These are phyloP conservation scores for Chelonus insularis DNA, from an alignment of 1,140 invertebrate species.

Conservation along the genomic window DNA sequence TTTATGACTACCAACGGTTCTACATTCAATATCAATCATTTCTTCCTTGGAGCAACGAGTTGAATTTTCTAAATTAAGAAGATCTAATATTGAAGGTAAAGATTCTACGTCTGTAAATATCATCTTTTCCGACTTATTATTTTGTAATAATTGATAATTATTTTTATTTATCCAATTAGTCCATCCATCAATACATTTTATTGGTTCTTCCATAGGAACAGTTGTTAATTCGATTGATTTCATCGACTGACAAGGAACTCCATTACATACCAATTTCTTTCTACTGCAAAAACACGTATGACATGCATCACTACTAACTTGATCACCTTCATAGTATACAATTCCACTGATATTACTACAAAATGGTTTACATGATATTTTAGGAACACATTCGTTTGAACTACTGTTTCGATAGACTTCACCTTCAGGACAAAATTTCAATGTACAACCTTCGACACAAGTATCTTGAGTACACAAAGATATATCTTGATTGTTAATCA, in stretches of 20 bases:
- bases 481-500: slow-evolving; percentile 63
- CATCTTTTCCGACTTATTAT: slow-evolving; percentile 27
- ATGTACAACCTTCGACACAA: slow-evolving; percentile 79
- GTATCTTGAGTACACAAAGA: slow-evolving; percentile 71
- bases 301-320: slow-evolving; percentile 73
- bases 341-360: slow-evolving; percentile 71
- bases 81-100: slow-evolving; percentile 60
- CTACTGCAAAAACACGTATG: slow-evolving; percentile 76
- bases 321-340: slow-evolving; percentile 74
- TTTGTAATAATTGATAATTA: too few relatives aligned
- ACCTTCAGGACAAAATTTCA: slow-evolving; percentile 71
- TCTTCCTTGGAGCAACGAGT: slow-evolving; percentile 63
- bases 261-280: slow-evolving; percentile 69
- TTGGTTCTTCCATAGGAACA: slow-evolving; percentile 43
- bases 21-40: slow-evolving; percentile 76
- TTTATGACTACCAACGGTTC: slow-evolving; percentile 66
- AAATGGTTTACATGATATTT: slow-evolving; percentile 69
- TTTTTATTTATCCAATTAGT: slow-evolving; percentile 74
- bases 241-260: slow-evolving; percentile 68
- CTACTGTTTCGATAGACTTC: slow-evolving; percentile 72
- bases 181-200: slow-evolving; percentile 70
- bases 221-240: slow-evolving; percentile 40
- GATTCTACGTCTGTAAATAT: slow-evolving; percentile 66
- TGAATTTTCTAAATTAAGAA: slow-evolving; percentile 53
- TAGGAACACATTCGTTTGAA: slow-evolving; percentile 73